Evolutionary conservation across 2,888 invertebrate species (phyloP), one percentile per base, ranked within the genome.

Genomic region (Sinelater perroti): DNA sequence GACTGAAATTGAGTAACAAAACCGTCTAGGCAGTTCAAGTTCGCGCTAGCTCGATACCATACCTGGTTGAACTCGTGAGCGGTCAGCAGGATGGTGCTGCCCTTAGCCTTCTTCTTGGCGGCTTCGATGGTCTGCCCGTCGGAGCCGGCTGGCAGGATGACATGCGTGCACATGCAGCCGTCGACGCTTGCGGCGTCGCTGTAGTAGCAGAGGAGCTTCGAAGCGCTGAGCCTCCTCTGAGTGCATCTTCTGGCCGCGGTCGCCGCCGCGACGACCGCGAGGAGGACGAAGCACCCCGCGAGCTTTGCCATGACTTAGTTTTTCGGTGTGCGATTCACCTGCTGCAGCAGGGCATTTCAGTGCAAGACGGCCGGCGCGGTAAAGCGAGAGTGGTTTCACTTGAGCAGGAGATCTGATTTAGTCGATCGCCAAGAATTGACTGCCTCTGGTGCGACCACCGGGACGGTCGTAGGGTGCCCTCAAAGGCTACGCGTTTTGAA

Each of bases 51-150:
- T 14, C n/a, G n/a, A n/a, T n/a, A n/a, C n/a, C n/a, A n/a, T n/a
- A 86, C 85, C 83, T 85, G 82, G 71, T 85, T 84, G 60, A 78
- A 79, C 60, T 84, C 84, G 63, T 78, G 76, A 46, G 83, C 81
- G 56, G 82, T 81, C 61, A 85, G 71, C 61, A 85, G 74, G 63
- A 85, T 78, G 75, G 85, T 85, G 65, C 82, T 74, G 53, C 80
- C 77, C 10, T 56, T 51, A 60, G 80, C 79, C 57, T 73, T 75
- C 62, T 80, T 80, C 69, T 79, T 79, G 65, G 82, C 79, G 61
- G 79, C 80, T 71, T 83, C 83, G 65, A 77, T 70, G 8, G 67
- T 47, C 59, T 73, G 70, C 17, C 70, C 63, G 33, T 74, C 72
- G 2, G 74, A 59, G 57, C 70, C 64, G 0, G 71, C 64, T 14